A percentile compares a stretch with the other conserved stretches of the same genome.
These are phyloP conservation scores for Tachypleus tridentatus DNA, from an alignment of 1,140 invertebrate species.

Conservation along the genomic window DNA sequence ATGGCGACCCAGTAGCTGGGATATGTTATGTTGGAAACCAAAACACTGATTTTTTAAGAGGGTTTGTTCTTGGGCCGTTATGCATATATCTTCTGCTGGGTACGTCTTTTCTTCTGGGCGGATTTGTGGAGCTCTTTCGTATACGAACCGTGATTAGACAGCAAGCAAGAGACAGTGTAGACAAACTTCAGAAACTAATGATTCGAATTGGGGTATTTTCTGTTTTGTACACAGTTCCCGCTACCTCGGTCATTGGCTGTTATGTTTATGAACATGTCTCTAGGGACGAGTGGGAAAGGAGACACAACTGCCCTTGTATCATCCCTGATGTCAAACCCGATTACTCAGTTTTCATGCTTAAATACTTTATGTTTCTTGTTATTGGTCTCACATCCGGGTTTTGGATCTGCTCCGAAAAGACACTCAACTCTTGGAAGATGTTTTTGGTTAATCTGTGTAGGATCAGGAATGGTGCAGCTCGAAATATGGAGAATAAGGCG, in stretches of 20 bases:
- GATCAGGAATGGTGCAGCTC: too few species aligned
- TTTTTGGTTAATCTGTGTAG: slow-evolving; percentile 25
- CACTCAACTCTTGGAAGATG: slow-evolving; percentile 56
- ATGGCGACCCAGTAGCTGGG: slow-evolving; percentile 48
- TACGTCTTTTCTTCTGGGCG: slow-evolving; percentile 33
- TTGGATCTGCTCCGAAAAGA: slow-evolving; percentile 50
- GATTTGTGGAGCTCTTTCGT: slow-evolving; percentile 33
- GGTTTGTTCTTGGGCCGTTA: slow-evolving; percentile 73
- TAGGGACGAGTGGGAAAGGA: slow-evolving; percentile 51
- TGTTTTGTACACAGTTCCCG: slow-evolving; percentile 39
- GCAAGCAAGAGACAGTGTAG: slow-evolving; percentile 27
- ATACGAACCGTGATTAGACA: slow-evolving; percentile 33
- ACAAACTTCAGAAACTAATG: slow-evolving; percentile 38
- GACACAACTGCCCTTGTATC: slow-evolving; percentile 31
- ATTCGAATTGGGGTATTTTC: slow-evolving; percentile 38
- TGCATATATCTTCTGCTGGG: slow-evolving; percentile 41
- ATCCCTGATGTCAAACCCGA: slow-evolving; percentile 45
- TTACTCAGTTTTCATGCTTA: slow-evolving; percentile 43
- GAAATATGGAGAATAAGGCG: too few species aligned
- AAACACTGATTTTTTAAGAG: slow-evolving; percentile 58
- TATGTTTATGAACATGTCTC: slow-evolving; percentile 38
- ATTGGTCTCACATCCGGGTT: slow-evolving; percentile 48
- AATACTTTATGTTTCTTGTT: slow-evolving; percentile 42
- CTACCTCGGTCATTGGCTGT: slow-evolving; percentile 31
- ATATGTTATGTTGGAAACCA: slow-evolving; percentile 58